Percentiles rank a stretch among this genome's conserved stretches.
These are phyloP conservation scores for Patella pellucida DNA, from an alignment of 2,888 invertebrate species.

Conservation along the genomic window DNA sequence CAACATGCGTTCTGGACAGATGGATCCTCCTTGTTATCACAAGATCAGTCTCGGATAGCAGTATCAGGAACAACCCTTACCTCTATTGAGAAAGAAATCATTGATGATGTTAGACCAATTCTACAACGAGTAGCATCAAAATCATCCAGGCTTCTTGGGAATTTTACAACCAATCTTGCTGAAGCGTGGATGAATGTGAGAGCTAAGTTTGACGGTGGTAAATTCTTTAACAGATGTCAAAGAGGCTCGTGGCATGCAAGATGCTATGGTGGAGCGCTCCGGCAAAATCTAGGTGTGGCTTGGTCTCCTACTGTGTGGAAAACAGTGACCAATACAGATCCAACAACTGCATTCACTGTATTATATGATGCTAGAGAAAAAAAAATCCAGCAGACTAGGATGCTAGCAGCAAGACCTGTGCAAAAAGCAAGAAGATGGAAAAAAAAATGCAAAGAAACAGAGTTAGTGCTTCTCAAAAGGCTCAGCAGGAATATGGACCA, in stretches of 20 bases:
- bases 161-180: constrained; percentile 34
- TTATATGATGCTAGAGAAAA: background rate
- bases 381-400: background rate
- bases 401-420: constrained; percentile 3
- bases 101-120: constrained; percentile 26
- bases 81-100: constrained; percentile 13
- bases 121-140: constrained; percentile 32
- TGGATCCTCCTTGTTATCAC: background rate
- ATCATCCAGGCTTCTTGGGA: constrained; percentile 28
- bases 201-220: constrained; percentile 40
- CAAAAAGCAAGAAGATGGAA: constrained; percentile 15
- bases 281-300: constrained; percentile 25
- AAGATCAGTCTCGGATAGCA: constrained; percentile 18
- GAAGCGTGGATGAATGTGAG: constrained; percentile 40
- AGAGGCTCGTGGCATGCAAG: constrained; percentile 37
- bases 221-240: constrained; percentile 29
- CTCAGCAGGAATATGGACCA: constrained; percentile 21
- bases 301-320: constrained; percentile 26
- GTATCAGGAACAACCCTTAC: background rate
- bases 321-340: background rate
- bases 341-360: background rate
- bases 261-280: constrained; percentile 34
- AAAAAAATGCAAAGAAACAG: constrained; percentile 1
- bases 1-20: constrained; percentile 23
- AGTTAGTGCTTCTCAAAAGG: constrained; percentile 10